phyloP scores from a whole-genome alignment of 1,140 invertebrate species.

The Pemphigus obesinymphae region DNA sequence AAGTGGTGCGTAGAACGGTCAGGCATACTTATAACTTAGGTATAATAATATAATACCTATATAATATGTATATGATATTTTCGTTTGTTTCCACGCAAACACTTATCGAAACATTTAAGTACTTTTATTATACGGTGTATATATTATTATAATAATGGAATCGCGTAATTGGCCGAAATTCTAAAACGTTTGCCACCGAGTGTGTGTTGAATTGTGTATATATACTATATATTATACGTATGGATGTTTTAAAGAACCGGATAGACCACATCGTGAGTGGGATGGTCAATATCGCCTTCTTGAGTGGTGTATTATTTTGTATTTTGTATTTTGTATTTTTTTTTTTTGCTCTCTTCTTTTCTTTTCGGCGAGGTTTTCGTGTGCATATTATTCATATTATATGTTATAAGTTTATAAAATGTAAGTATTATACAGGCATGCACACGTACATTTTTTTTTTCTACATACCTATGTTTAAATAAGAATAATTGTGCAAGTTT shows the following conservation, averaged over 20 bases:
- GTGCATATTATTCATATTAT: too few relatives aligned
- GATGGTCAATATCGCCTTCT: conserved; percentile 34
- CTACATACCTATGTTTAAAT: not conserved
- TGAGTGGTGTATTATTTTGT: conserved; percentile 3
- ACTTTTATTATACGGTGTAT: not conserved
- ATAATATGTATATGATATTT: not conserved
- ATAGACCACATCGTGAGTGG: conserved; percentile 25
- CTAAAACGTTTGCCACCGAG: conserved; percentile 19
- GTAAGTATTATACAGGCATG: not conserved
- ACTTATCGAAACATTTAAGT: not conserved
- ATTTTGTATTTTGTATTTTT: not conserved
- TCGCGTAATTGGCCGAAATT: not conserved
- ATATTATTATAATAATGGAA: not conserved
- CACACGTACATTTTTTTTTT: not conserved
- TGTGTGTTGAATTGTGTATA: not conserved
- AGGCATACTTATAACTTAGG: too few relatives aligned
- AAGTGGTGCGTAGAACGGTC: too few relatives aligned
- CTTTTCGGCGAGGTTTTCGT: not conserved
- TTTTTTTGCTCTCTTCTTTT: conserved; percentile 7
- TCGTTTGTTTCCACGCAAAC: not conserved
- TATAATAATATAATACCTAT: too few relatives aligned
- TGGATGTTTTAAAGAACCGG: conserved; percentile 31
- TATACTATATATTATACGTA: not conserved
- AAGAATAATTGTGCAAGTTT: conserved; percentile 1
- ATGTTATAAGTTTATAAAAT: not conserved